Evolutionary conservation across 2,113 vertebrate species (phyloP), one percentile per base, ranked within the genome.

Genomic region (Craseonycteris thonglongyai): DNA sequence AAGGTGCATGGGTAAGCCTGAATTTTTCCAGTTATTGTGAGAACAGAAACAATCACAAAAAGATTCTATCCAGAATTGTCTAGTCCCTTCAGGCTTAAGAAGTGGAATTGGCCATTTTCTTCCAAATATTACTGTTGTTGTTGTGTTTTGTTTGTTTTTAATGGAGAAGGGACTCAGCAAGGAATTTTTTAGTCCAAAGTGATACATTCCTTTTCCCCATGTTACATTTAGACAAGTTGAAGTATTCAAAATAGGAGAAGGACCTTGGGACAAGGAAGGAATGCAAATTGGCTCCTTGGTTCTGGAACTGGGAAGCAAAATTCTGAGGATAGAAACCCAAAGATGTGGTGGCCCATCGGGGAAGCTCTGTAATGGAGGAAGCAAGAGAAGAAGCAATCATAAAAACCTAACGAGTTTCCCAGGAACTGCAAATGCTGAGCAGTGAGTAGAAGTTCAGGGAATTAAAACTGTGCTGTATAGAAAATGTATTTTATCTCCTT

Each of bases 221-320:
- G 84, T 96, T 88, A 92, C 90, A 87, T 84, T 51, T 68, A 93
- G 90, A 84, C 94, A 96, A 74, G 56, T 91, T 74, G 49, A n/a
- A 58, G 15, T n/a, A 28, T 82, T 80, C 89, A 84, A 82, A 91
- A 90, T 12, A 83, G 83, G 35, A 90, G 76, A 97, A 81, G 74
- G 38, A 56, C 89, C 91, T 78, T 66, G 65, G 75, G 69, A 85
- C 63, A 69, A 82, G 28, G 26, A 74, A 90, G 78, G 94, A 97
- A 94, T 89, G 91, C 19, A 69, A 71, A 65, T 21, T 93, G 94
- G 93, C 93, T 96, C 74, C 69, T 94, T 33, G 24, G 63, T 26
- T 83, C 59, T 91, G 56, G 69, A 92, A 87, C 33, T 59, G 21
- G 51, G 63, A 72, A 88, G 68, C 61, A 26, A 88, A 66, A 49